A percentile compares a stretch with the other conserved stretches of the same genome.
Conservation (phyloP, 2,888 invertebrate species). For the Bimastos eiseni region DNA sequence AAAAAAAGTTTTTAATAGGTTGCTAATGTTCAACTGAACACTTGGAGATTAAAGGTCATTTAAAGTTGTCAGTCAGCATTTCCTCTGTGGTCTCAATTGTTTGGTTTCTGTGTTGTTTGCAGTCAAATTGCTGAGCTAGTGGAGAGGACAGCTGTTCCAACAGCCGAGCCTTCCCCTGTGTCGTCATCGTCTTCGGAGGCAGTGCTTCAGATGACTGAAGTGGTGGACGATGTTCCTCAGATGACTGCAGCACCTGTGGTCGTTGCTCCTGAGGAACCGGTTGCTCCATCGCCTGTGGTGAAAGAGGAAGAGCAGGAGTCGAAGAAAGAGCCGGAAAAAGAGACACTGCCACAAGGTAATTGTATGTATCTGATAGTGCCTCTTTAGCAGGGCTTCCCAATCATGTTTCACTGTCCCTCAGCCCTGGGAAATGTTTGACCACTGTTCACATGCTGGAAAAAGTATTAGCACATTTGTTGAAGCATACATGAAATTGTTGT, state of each 20-base stretch:
- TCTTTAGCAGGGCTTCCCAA: no score
- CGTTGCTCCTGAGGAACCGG: not conserved
- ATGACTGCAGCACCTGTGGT: slow-evolving; percentile 13
- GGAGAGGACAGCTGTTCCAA: not conserved
- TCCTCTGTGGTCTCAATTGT: no score
- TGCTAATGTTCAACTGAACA: not conserved
- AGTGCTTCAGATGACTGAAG: slow-evolving; percentile 13
- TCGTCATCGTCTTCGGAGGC: not conserved
- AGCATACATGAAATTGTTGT: no score
- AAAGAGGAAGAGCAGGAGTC: not conserved
- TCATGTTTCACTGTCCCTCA: no score
- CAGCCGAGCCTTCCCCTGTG: not conserved
- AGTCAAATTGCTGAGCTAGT: not conserved
- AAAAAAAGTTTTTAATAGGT: not conserved
- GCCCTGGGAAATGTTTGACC: no score
- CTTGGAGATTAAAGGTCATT: not conserved
- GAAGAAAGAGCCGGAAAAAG: not conserved
- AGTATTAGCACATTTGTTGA: no score
- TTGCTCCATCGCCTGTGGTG: not conserved
- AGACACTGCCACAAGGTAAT: slow-evolving; percentile 13
- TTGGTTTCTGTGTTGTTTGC: not conserved
- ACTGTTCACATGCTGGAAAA: no score
- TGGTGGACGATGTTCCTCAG: not conserved
- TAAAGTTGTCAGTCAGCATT: not conserved
- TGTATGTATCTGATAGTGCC: not conserved